A percentile compares a stretch with the other conserved stretches of the same genome.
Evolutionary conservation across 2,888 invertebrate species (phyloP).

Genomic region (Siphlonurus alternatus): DNA sequence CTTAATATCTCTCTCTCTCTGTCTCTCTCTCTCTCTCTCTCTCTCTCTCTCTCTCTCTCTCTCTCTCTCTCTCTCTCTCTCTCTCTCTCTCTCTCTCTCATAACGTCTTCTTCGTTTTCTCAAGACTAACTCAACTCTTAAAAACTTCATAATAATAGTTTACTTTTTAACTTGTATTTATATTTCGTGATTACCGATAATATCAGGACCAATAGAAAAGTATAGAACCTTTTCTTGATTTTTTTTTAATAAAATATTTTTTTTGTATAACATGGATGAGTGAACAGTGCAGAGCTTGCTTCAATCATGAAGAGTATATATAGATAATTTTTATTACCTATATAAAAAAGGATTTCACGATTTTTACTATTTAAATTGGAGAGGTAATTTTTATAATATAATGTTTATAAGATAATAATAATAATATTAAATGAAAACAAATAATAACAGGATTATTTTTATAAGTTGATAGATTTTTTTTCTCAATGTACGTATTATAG

Average conservation of each 20-base stretch:
- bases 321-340: neutral
- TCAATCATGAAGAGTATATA: neutral
- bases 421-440: neutral
- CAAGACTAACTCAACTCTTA: neutral
- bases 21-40: neutral
- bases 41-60: neutral
- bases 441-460: neutral
- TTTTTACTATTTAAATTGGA: neutral
- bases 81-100: neutral
- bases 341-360: neutral
- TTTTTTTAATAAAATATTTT: neutral
- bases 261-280: neutral
- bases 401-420: neutral
- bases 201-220: neutral
- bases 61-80: neutral
- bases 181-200: neutral
- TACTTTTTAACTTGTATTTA: neutral
- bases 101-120: neutral
- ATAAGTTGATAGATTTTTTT: too few relatives aligned
- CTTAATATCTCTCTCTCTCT: too few relatives aligned
- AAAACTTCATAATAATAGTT: neutral
- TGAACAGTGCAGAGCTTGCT: too few relatives aligned
- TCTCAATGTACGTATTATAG: too few relatives aligned
- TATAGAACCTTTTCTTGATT: neutral
- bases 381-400: neutral